Evolutionary conservation across 2,797 vertebrate genomes (phyloP).

Genomic region (Lutjanus campechanus): DNA sequence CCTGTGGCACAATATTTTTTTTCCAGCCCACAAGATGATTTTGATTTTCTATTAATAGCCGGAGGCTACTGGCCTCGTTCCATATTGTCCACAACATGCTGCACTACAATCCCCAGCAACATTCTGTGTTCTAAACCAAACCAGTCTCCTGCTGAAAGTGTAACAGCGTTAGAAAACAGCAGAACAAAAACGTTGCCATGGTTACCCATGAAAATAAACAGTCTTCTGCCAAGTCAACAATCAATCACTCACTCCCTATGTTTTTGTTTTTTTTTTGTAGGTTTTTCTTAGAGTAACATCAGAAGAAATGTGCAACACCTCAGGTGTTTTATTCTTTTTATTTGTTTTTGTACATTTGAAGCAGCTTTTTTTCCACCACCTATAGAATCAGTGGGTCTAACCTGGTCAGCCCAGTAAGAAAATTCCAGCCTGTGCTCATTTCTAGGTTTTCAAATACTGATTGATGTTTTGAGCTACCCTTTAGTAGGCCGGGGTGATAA

Average conservation of each 20-base stretch:
- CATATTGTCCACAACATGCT: neutral
- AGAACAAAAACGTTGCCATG: neutral
- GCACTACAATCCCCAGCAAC: neutral
- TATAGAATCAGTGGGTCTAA: neutral
- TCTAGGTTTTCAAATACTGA: too few relatives aligned
- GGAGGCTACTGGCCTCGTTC: neutral
- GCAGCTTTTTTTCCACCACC: neutral
- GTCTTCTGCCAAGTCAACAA: neutral
- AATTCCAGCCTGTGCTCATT: too few relatives aligned
- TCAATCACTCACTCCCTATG: neutral
- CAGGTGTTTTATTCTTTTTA: too few relatives aligned
- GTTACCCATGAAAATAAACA: neutral
- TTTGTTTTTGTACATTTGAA: neutral
- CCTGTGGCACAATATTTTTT: neutral
- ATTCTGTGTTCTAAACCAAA: too few relatives aligned
- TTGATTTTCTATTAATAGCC: neutral
- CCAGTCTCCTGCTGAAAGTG: neutral
- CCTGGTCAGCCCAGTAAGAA: too few relatives aligned
- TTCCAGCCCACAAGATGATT: neutral
- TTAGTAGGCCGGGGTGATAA: too few relatives aligned
- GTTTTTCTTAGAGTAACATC: neutral
- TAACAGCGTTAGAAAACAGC: neutral
- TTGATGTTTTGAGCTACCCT: too few relatives aligned
- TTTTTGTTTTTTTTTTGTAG: too few relatives aligned
- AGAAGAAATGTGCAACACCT: neutral